phyloP scores from a whole-genome alignment of 2,888 invertebrate genomes.

The Ophioninae sp. region DNA sequence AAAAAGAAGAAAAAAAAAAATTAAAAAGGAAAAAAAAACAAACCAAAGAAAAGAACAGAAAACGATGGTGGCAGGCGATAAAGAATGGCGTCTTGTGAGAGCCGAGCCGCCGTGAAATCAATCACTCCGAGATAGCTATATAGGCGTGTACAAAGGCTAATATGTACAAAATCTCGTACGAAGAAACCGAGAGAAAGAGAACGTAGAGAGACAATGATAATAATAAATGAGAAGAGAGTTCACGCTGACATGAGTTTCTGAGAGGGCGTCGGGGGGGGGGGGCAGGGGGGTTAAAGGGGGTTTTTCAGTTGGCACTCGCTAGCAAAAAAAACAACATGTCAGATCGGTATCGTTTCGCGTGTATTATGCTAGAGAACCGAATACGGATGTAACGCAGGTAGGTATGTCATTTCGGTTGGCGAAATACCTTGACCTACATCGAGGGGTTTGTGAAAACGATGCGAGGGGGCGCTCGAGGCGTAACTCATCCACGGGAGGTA shows the following conservation, averaged over 20 bases:
- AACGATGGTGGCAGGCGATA: constrained; percentile 11
- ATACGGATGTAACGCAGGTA: constrained; percentile 77
- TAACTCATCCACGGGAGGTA: constrained; percentile 67
- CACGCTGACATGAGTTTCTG: neutral
- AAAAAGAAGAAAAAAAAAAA: constrained; percentile 20
- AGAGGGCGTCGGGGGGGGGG: too few relatives aligned
- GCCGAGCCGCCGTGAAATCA: constrained; percentile 46
- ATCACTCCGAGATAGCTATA: constrained; percentile 50
- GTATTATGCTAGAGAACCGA: constrained; percentile 66
- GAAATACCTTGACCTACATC: constrained; percentile 78
- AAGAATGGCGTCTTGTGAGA: constrained; percentile 41
- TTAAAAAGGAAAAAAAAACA: constrained; percentile 11
- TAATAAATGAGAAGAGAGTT: constrained; percentile 34
- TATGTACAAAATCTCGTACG: constrained; percentile 20
- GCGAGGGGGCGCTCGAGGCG: constrained; percentile 65
- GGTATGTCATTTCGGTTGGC: constrained; percentile 77
- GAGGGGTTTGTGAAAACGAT: constrained; percentile 32
- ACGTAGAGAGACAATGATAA: constrained; percentile 7
- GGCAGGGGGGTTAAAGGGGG: too few relatives aligned
- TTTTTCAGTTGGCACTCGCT: neutral
- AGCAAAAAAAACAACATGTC: constrained; percentile 27
- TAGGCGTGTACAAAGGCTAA: constrained; percentile 16
- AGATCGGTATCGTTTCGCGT: neutral
- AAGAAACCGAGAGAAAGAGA: neutral
- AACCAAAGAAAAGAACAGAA: neutral